Percentiles rank a stretch among this genome's conserved stretches.
phyloP scores from a whole-genome alignment of 2,888 invertebrate species.

The Xestia sexstrigata region DNA sequence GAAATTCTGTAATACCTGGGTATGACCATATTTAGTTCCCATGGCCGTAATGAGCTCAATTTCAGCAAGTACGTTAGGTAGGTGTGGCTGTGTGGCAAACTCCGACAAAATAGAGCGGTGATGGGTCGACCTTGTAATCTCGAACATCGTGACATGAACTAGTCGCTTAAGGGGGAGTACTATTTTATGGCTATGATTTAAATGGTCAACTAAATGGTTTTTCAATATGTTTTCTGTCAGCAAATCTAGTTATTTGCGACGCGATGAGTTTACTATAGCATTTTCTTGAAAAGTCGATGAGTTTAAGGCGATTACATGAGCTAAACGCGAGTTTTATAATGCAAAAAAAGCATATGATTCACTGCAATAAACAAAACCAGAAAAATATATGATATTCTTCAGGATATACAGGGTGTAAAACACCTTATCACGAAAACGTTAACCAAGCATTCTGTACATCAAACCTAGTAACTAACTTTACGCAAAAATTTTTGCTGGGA shows the following conservation, averaged over 20 bases:
- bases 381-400: too few species aligned
- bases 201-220: neutral
- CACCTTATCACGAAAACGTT: too few species aligned
- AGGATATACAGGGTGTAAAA: too few species aligned
- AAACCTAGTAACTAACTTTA: too few species aligned
- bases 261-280: neutral
- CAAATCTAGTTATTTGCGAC: neutral
- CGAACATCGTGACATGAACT: conserved; percentile 42
- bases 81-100: conserved; percentile 64
- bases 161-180: conserved; percentile 43
- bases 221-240: too few species aligned
- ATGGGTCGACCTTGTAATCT: conserved; percentile 62
- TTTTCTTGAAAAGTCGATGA: neutral
- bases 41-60: conserved; percentile 27
- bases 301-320: too few species aligned
- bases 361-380: too few species aligned
- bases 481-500: too few species aligned
- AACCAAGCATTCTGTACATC: too few species aligned
- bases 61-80: conserved; percentile 31
- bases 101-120: conserved; percentile 58
- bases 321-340: too few species aligned
- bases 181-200: neutral
- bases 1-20: neutral
- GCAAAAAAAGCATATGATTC: too few species aligned
- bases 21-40: neutral